Percentiles rank a stretch among this genome's conserved stretches.
These are phyloP conservation scores for Tetragonisca angustula DNA, from an alignment of 2,888 invertebrate species.

Conservation along the genomic window DNA sequence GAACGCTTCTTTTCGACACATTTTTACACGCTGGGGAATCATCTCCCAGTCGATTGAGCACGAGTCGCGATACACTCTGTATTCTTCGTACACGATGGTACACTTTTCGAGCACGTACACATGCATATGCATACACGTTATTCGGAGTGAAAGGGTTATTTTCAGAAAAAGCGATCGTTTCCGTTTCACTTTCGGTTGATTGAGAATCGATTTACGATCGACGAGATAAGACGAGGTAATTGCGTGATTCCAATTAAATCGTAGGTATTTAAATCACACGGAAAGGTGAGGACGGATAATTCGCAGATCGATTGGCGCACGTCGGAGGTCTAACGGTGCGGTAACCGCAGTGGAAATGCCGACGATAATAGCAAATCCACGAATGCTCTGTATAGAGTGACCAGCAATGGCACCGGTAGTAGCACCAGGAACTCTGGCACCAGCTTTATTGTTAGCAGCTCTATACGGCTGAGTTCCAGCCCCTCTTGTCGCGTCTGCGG, in stretches of 20 bases:
- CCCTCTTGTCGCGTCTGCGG: conserved; percentile 46
- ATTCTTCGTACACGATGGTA: no score
- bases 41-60: no score
- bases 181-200: not conserved
- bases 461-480: conserved; percentile 35
- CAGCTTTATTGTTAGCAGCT: conserved; percentile 54
- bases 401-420: conserved; percentile 38
- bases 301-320: conserved; percentile 27
- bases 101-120: no score
- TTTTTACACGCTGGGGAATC: no score
- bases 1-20: no score
- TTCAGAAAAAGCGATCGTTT: not conserved
- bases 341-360: conserved; percentile 47
- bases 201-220: not conserved
- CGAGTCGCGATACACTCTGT: no score
- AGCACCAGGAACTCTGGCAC: conserved; percentile 33
- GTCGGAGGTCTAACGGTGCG: conserved; percentile 15
- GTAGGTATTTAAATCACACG: not conserved
- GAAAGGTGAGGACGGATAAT: conserved; percentile 20
- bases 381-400: conserved; percentile 54
- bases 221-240: not conserved
- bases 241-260: not conserved
- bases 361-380: conserved; percentile 60
- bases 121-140: no score
- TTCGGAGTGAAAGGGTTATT: no score